Evolutionary conservation across 2,113 vertebrate genomes (phyloP).

Genomic region (Lutjanus erythropterus): DNA sequence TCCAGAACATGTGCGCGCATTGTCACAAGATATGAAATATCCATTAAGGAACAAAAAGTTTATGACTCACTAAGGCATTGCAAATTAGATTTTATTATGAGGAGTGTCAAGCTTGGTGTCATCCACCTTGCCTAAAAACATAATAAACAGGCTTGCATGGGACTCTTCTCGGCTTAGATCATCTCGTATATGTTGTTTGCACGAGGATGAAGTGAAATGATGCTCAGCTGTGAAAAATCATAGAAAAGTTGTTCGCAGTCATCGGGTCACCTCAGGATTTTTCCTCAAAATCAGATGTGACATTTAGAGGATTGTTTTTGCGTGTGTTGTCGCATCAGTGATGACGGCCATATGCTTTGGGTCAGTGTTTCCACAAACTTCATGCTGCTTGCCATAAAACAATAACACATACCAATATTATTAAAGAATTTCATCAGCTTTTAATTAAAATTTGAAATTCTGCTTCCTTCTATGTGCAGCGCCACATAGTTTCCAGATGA

Average conservation of each 20-base stretch:
- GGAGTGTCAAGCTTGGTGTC: slow-evolving; percentile 23
- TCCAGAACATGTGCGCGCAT: slow-evolving; percentile 40
- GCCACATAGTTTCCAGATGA: slow-evolving; percentile 10
- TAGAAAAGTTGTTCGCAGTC: neutral
- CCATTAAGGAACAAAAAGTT: slow-evolving; percentile 15
- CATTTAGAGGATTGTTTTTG: slow-evolving; percentile 7
- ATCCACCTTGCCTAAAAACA: neutral
- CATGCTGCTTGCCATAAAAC: slow-evolving; percentile 1
- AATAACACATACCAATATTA: slow-evolving; percentile 15
- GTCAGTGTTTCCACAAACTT: slow-evolving; percentile 26
- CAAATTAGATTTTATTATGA: slow-evolving; percentile 21
- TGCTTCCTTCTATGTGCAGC: neutral
- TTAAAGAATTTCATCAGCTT: neutral
- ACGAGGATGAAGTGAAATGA: slow-evolving; percentile 3
- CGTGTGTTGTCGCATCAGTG: neutral
- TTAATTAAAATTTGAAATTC: neutral
- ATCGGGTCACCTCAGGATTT: too few species aligned
- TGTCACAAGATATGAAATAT: slow-evolving; percentile 48
- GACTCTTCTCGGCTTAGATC: neutral
- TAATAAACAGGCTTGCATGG: slow-evolving; percentile 6
- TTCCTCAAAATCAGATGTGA: neutral
- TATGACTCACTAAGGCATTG: slow-evolving; percentile 35
- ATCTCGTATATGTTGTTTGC: neutral
- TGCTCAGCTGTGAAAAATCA: slow-evolving; percentile 27
- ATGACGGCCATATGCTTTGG: slow-evolving; percentile 9